Conservation (phyloP, 2,113 vertebrate species). For the Hippolais icterina region DNA sequence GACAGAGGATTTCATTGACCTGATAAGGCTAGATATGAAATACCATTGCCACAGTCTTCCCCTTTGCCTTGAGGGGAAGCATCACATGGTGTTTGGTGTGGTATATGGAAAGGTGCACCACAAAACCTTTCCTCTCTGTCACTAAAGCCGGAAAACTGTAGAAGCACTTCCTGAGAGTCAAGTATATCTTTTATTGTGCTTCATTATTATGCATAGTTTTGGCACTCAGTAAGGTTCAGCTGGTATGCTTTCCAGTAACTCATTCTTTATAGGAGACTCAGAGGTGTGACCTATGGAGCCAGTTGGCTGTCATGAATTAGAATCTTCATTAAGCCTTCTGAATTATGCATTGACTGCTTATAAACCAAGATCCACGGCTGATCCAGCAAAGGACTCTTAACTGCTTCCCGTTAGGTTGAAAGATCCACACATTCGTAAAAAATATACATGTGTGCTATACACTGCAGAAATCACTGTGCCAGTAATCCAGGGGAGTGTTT, state of each 20-base stretch:
- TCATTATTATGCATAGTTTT: constrained; percentile 82
- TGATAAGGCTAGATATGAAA: constrained; percentile 59
- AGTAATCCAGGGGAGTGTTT: constrained; percentile 38
- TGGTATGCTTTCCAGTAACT: constrained; percentile 80
- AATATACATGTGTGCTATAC: constrained; percentile 16
- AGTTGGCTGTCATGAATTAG: constrained; percentile 82
- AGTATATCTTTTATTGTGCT: constrained; percentile 75
- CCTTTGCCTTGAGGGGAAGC: not conserved
- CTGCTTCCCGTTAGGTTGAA: constrained; percentile 72
- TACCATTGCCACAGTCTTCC: constrained; percentile 14
- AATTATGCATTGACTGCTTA: constrained; percentile 81
- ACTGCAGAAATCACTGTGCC: constrained; percentile 12
- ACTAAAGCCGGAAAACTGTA: constrained; percentile 69
- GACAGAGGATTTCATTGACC: constrained; percentile 47
- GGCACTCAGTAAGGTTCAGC: constrained; percentile 78
- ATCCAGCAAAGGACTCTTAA: constrained; percentile 75
- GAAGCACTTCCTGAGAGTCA: constrained; percentile 75
- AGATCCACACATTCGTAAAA: constrained; percentile 66
- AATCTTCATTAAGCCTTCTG: constrained; percentile 84
- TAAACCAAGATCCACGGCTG: constrained; percentile 76
- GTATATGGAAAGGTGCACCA: constrained; percentile 40
- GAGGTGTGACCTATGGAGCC: constrained; percentile 81
- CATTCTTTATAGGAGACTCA: constrained; percentile 80
- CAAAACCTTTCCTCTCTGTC: constrained; percentile 63
- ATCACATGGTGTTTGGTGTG: not conserved